phyloP scores from a whole-genome alignment of 2,888 invertebrate species.

The Sinodicranocentrus sp. region DNA sequence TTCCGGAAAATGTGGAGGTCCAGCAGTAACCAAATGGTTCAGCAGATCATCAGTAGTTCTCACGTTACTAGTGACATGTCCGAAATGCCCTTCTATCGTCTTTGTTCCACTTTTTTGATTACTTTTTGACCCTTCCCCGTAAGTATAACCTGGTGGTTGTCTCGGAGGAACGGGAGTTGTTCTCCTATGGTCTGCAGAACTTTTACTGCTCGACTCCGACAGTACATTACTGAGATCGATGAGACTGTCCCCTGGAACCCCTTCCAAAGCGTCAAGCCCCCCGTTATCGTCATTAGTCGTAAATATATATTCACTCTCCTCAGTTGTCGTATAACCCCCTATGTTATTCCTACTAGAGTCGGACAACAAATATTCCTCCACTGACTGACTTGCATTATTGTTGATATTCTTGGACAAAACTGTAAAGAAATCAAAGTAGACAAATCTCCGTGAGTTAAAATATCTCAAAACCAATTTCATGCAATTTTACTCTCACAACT shows the following conservation, averaged over 20 bases:
- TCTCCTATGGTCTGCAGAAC: not conserved
- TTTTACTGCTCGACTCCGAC: not conserved
- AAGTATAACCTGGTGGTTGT: constrained; percentile 3
- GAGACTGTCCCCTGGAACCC: constrained; percentile 53
- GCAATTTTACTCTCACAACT: too few species aligned
- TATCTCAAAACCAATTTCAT: too few species aligned
- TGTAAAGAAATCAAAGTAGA: constrained; percentile 44
- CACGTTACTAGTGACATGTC: not conserved
- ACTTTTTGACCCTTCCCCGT: not conserved
- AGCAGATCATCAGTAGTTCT: constrained; percentile 9
- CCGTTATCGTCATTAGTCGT: constrained; percentile 58
- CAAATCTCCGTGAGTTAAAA: too few species aligned
- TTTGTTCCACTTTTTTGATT: not conserved
- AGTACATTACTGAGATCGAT: constrained; percentile 68
- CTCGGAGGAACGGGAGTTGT: constrained; percentile 27
- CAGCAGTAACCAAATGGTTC: constrained; percentile 13
- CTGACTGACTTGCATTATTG: constrained; percentile 73
- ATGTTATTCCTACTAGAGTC: constrained; percentile 44
- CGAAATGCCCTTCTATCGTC: constrained; percentile 24
- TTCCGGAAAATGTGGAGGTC: constrained; percentile 26
- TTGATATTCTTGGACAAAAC: constrained; percentile 75
- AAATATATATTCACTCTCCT: constrained; percentile 63
- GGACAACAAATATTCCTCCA: constrained; percentile 71
- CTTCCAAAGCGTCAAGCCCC: constrained; percentile 37
- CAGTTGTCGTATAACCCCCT: constrained; percentile 44